phyloP scores from a whole-genome alignment of 2,113 vertebrate genomes.

The Caloenas nicobarica region DNA sequence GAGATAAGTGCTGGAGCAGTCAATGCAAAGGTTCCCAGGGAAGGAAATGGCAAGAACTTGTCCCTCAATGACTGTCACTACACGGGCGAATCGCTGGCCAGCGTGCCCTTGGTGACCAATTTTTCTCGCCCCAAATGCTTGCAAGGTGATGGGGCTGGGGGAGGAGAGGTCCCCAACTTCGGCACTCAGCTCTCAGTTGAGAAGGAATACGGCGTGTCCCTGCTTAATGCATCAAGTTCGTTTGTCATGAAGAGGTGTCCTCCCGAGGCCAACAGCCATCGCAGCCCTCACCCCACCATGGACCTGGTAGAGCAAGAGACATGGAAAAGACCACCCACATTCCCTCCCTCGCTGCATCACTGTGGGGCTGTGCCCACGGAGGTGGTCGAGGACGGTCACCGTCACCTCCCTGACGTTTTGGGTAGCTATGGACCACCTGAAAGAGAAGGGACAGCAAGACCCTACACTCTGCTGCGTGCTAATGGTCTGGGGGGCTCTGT shows the following conservation, averaged over 20 bases:
- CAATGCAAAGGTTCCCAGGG: neutral
- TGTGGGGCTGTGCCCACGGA: accelerated
- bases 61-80: neutral
- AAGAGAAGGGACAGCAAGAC: neutral
- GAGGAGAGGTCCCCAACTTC: neutral
- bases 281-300: accelerated
- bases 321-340: neutral
- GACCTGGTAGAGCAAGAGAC: neutral
- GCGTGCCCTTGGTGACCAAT: neutral
- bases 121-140: neutral
- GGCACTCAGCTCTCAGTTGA: neutral
- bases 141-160: neutral
- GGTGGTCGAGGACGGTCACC: accelerated
- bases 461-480: neutral
- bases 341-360: neutral
- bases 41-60: neutral
- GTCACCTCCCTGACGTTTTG: neutral
- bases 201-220: accelerated
- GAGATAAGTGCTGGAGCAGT: neutral
- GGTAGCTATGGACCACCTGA: neutral
- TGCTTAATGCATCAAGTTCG: accelerated
- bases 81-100: accelerated
- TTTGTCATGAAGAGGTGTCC: neutral
- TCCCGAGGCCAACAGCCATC: neutral
- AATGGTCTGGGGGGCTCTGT: neutral